phyloP scores from a whole-genome alignment of 2,797 vertebrate genomes.

The Pseudochaenichthys georgianus region DNA sequence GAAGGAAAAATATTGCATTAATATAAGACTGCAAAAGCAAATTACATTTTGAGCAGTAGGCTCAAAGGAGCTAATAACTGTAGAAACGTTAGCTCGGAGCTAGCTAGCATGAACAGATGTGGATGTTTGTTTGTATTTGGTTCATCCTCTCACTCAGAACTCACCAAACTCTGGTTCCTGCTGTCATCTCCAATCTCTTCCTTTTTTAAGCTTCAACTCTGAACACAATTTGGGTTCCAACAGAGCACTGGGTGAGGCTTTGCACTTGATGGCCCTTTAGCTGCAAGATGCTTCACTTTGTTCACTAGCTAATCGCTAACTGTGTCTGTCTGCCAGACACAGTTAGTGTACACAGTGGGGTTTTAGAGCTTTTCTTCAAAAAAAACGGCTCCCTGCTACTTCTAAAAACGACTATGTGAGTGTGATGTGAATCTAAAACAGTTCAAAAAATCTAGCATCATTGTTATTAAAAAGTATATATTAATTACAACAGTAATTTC shows the following conservation, averaged over 20 bases:
- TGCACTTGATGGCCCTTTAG: slow-evolving; percentile 1
- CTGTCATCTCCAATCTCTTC: neutral
- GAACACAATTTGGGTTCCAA: neutral
- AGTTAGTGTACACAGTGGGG: neutral
- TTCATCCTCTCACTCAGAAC: neutral
- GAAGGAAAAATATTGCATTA: neutral
- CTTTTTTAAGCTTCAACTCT: neutral
- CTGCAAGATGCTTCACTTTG: neutral
- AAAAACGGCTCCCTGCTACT: neutral
- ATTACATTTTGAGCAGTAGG: neutral
- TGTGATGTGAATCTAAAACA: neutral
- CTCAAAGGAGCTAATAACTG: neutral
- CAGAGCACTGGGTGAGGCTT: neutral
- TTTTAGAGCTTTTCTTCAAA: neutral
- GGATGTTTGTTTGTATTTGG: neutral
- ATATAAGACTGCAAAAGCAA: neutral
- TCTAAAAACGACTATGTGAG: neutral
- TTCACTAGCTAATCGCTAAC: neutral
- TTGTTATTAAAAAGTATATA: no score
- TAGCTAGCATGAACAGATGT: neutral
- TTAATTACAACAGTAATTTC: no score
- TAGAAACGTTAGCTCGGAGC: neutral
- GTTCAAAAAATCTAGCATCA: neutral
- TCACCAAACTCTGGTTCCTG: neutral
- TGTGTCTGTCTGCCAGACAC: neutral